Base-by-base conservation (phyloP, 1,140 invertebrate species). In the Drosophila pseudoananassae region DNA sequence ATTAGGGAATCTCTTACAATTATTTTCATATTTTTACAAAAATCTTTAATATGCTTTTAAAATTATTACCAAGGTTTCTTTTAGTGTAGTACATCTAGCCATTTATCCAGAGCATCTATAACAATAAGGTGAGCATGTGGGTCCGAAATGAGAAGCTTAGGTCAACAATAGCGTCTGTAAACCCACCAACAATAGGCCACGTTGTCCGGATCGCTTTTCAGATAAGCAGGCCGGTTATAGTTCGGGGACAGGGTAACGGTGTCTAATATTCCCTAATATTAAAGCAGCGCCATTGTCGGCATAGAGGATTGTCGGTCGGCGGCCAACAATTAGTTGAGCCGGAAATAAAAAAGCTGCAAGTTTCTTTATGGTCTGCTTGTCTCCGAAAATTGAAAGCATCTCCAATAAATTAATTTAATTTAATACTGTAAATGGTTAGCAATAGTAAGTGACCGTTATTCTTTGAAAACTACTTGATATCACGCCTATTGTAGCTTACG, bases 101-200 rank as follows among this genome's bases (percentile, higher is more conserved):
- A 36, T 36, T 36, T 36, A 33, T 47, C 38, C 52, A 73, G 4
- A 7, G 29, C 29, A 69, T 55, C 65, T 27, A 55, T 29, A 55
- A 69, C 66, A 70, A 56, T 47, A 56, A 56, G 50, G 64, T 9
- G 6, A 29, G 15, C 66, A 38, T 56, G 68, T 71, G 68, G 6
- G 46, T 3, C 12, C 4, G 17, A 51, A 12, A 31, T 14, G n/a
- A 55, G 52, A 47, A 38, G 58, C 51, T 73, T 49, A 46, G 58
- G 68, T 71, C 54, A 58, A 71, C 58, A 64, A 57, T 56, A 40
- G 70, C n/a, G 25, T 31, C 7, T 51, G 20, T 5, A 74, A 65
- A 55, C 46, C 25, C 38, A 20, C 47, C 47, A 64, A 74, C 58
- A 74, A 74, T 74, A 49, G 31, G 58, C 45, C 58, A 73, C 58